Conservation (phyloP, 53 echinoderm and acorn worm genomes). For the Paelopatides confundens region DNA sequence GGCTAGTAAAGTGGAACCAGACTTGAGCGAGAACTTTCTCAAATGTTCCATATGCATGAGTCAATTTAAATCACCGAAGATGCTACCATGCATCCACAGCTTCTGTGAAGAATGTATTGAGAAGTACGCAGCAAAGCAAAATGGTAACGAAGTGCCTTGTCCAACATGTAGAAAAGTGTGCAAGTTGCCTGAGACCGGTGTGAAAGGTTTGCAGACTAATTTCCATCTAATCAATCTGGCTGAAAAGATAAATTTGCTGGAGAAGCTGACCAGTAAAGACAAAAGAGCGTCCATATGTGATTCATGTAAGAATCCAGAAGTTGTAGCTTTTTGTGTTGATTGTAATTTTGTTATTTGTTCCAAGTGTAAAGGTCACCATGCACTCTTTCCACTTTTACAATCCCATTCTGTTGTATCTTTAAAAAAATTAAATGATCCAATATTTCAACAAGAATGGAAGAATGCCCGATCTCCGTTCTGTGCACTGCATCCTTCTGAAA, state of each 20-base stretch:
- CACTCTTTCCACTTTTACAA: neutral
- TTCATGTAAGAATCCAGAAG: neutral
- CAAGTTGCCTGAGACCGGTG: no score
- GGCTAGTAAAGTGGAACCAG: neutral
- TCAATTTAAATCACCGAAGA: no score
- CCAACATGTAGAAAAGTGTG: no score
- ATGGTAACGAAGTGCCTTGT: no score
- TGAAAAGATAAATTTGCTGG: no score
- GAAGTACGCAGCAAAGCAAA: no score
- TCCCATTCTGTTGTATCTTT: neutral
- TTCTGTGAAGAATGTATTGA: no score
- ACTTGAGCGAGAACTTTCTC: conserved; percentile 14
- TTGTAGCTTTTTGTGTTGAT: conserved; percentile 27
- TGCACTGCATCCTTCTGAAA: neutral
- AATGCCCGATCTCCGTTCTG: neutral
- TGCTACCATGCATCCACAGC: no score
- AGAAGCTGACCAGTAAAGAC: neutral
- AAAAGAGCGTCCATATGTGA: neutral
- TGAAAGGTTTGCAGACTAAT: no score
- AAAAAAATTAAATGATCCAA: neutral
- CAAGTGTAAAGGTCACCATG: neutral
- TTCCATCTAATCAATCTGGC: no score
- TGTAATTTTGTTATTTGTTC: conserved; percentile 22
- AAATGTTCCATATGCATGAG: no score
- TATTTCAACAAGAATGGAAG: neutral